Conservation (phyloP, 2,797 vertebrate genomes). For the Oreochromis mossambicus region DNA sequence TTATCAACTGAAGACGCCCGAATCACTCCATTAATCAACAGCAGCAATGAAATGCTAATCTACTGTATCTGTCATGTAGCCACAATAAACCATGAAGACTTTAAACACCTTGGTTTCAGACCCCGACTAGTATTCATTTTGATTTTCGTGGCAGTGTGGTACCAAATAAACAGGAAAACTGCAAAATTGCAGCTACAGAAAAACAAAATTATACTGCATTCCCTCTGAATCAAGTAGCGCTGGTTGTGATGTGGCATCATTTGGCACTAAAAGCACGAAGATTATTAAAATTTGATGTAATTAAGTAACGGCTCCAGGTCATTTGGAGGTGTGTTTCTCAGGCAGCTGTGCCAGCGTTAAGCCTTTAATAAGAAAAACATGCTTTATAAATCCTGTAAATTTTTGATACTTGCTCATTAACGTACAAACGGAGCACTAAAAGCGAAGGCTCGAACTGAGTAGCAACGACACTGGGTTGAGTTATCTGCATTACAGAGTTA, state of each 20-base stretch:
- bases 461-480: neutral
- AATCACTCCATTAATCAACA: neutral
- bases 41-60: neutral
- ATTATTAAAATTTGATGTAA: neutral
- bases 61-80: neutral
- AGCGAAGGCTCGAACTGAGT: neutral
- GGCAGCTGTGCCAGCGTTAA: neutral
- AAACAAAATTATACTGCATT: neutral
- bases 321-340: neutral
- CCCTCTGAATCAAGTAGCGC: neutral
- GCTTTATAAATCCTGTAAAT: neutral
- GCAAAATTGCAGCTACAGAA: neutral
- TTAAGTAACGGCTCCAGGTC: neutral
- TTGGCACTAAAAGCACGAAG: neutral
- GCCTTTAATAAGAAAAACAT: neutral
- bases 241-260: neutral
- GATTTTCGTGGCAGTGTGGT: neutral
- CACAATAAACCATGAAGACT: neutral
- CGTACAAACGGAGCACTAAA: neutral
- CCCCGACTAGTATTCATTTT: accelerated
- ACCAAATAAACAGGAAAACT: neutral
- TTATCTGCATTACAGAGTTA: neutral
- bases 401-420: neutral
- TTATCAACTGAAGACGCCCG: neutral
- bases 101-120: neutral